phyloP scores from a whole-genome alignment of 2,113 vertebrate genomes.

The Progne subis region DNA sequence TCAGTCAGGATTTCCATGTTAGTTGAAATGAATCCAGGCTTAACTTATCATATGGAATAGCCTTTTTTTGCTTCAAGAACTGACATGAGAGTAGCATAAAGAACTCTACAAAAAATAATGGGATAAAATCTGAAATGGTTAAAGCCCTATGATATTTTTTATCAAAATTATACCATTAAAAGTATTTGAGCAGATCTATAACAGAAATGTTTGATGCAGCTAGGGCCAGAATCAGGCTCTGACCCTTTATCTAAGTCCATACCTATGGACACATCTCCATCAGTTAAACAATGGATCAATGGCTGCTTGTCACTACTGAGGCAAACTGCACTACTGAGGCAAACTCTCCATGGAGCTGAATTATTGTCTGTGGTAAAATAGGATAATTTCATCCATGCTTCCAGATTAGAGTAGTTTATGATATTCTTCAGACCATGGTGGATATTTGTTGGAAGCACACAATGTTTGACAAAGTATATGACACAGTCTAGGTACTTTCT shows the following conservation, averaged over 20 bases:
- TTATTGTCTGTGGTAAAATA: neutral
- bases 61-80: neutral
- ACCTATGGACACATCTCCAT: neutral
- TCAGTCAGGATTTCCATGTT: neutral
- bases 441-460: neutral
- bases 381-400: neutral
- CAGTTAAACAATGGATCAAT: neutral
- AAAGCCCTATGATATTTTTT: neutral
- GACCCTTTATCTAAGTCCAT: neutral
- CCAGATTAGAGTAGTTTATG: neutral
- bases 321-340: neutral
- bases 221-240: neutral
- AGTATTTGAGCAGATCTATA: neutral
- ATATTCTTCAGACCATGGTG: neutral
- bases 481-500: neutral
- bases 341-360: neutral
- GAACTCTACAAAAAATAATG: neutral
- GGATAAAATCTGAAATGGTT: neutral
- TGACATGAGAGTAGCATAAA: neutral
- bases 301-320: accelerated
- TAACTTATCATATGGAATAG: neutral
- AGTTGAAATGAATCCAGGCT: neutral
- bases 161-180: neutral
- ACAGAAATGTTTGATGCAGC: neutral
- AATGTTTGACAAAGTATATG: accelerated